Percentiles rank a stretch among this genome's conserved stretches.
phyloP scores from a whole-genome alignment of 2,113 vertebrate species.

The Boleophthalmus pectinirostris region DNA sequence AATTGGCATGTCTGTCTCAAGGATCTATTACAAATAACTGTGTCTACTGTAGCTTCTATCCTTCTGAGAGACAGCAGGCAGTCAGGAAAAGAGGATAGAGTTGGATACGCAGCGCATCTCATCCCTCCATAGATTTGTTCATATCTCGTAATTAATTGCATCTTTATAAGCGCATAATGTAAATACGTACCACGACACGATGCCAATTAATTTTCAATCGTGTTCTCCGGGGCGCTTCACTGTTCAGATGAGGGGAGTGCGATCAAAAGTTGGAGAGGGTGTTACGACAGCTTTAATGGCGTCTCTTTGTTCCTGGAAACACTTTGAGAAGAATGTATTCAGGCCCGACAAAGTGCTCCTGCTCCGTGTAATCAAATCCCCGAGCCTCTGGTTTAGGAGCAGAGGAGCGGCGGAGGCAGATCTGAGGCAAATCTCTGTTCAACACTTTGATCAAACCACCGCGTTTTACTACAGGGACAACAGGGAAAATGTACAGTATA shows the following conservation, averaged over 20 bases:
- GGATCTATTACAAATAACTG: too few species aligned
- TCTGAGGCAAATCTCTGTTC: constrained; percentile 35
- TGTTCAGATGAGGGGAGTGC: constrained; percentile 48
- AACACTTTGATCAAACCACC: constrained; percentile 36
- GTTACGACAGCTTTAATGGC: constrained; percentile 58
- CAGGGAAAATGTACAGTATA: constrained; percentile 20
- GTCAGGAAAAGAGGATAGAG: constrained; percentile 43
- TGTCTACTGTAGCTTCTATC: constrained; percentile 3
- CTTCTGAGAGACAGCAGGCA: constrained; percentile 51
- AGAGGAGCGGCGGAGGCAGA: constrained; percentile 20
- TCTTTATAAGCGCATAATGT: constrained; percentile 74
- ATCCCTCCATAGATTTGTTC: constrained; percentile 64
- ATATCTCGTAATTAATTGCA: constrained; percentile 69
- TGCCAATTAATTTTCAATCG: constrained; percentile 72
- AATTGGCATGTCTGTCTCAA: constrained; percentile 66
- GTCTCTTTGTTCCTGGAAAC: constrained; percentile 59
- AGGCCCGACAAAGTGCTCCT: constrained; percentile 55
- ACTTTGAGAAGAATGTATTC: constrained; percentile 58
- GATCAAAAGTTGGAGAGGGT: constrained; percentile 68
- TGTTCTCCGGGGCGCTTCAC: constrained; percentile 46
- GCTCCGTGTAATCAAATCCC: constrained; percentile 61
- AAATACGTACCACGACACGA: constrained; percentile 61
- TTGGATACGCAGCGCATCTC: constrained; percentile 29
- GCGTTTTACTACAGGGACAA: constrained; percentile 16
- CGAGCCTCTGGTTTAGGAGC: constrained; percentile 34